Conservation (phyloP, 2,888 invertebrate genomes). For the Pollenia angustigena region DNA sequence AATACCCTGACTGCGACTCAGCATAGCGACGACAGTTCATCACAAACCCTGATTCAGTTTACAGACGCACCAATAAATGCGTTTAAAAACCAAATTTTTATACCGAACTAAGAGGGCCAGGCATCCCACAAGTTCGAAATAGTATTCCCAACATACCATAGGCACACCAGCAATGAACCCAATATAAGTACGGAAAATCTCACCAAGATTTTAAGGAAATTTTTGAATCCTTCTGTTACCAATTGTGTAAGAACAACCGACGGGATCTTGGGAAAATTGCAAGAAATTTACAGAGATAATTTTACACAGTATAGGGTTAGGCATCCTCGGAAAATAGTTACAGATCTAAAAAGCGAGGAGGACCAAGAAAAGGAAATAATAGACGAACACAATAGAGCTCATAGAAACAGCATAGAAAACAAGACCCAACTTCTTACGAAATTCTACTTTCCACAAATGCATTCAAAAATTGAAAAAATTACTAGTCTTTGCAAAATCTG, state of each 20-base stretch:
- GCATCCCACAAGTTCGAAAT: too few species aligned
- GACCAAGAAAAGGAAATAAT: conserved; percentile 46
- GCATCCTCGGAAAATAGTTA: neutral
- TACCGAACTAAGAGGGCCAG: too few species aligned
- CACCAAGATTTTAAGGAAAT: conserved; percentile 32
- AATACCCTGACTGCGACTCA: conserved; percentile 50
- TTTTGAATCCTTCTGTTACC: conserved; percentile 46
- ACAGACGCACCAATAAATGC: conserved; percentile 57
- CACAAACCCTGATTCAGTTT: conserved; percentile 60
- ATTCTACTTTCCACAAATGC: conserved; percentile 51
- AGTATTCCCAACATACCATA: neutral
- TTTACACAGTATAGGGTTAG: conserved; percentile 33
- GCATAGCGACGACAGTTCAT: conserved; percentile 70
- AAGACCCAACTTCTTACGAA: conserved; percentile 31
- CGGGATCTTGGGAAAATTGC: conserved; percentile 52
- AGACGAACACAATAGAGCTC: conserved; percentile 29
- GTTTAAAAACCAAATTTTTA: neutral
- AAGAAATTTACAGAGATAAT: conserved; percentile 35
- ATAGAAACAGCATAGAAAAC: conserved; percentile 44
- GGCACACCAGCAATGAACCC: conserved; percentile 44
- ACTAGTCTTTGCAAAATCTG: conserved; percentile 44
- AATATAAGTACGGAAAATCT: neutral
- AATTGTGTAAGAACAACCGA: conserved; percentile 50
- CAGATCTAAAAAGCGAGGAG: neutral
- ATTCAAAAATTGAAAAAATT: conserved; percentile 7